A percentile compares a stretch with the other conserved stretches of the same genome.
phyloP scores from a whole-genome alignment of 2,888 invertebrate genomes.

The Campoplex capitator region DNA sequence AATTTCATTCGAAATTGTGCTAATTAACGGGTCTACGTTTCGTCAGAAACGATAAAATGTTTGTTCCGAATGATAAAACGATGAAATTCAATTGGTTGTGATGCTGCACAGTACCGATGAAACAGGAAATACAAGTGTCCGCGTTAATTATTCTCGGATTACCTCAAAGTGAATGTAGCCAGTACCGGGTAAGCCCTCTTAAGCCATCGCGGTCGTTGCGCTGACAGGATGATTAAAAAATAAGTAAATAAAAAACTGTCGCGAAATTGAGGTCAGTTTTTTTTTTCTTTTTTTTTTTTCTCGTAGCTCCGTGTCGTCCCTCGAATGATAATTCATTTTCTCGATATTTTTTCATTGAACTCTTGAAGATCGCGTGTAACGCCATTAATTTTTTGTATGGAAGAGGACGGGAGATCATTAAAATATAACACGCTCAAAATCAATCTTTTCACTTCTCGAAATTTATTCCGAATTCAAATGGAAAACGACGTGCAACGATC shows the following conservation, averaged over 20 bases:
- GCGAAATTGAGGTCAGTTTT: slow-evolving; percentile 54
- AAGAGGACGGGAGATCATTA: slow-evolving; percentile 45
- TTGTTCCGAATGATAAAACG: neutral
- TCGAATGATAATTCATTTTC: slow-evolving; percentile 17
- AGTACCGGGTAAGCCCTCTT: slow-evolving; percentile 9
- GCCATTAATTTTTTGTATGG: neutral
- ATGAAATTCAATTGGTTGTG: neutral
- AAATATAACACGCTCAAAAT: slow-evolving; percentile 50
- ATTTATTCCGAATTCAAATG: slow-evolving; percentile 37
- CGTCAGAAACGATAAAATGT: neutral
- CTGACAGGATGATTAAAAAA: slow-evolving; percentile 46
- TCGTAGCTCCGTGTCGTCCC: slow-evolving; percentile 19
- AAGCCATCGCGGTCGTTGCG: slow-evolving; percentile 10
- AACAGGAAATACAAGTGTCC: slow-evolving; percentile 13
- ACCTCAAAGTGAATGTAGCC: slow-evolving; percentile 31
- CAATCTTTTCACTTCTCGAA: slow-evolving; percentile 32
- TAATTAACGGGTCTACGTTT: neutral
- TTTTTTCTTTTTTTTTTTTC: neutral
- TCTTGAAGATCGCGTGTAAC: neutral
- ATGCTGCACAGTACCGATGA: neutral
- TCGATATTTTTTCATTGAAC: neutral
- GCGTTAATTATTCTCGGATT: slow-evolving; percentile 25
- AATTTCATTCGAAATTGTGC: neutral
- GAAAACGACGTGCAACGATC: neutral
- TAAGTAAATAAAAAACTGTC: slow-evolving; percentile 38